These are phyloP conservation scores for Eustalomyia histrio DNA, from an alignment of 2,888 invertebrate genomes.

Conservation along the genomic window DNA sequence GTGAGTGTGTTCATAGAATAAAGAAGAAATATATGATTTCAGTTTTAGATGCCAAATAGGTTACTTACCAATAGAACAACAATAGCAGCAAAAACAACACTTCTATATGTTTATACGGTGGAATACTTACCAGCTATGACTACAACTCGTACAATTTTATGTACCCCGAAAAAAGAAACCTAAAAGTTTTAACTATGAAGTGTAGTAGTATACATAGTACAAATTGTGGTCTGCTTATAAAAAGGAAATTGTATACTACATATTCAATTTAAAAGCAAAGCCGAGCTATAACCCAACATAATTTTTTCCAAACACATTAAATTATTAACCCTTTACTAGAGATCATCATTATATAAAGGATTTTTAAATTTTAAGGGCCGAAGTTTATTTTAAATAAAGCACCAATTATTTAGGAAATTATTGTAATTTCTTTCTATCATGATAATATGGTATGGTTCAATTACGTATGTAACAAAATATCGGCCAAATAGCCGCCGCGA, in stretches of 20 bases:
- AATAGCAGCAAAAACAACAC: conserved; percentile 38
- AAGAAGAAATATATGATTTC: conserved; percentile 56
- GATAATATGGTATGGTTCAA: too few relatives aligned
- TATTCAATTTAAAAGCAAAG: conserved; percentile 43
- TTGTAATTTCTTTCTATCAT: too few relatives aligned
- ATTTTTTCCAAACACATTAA: too few relatives aligned
- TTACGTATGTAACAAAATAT: too few relatives aligned
- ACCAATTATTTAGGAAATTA: too few relatives aligned
- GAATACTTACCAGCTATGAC: conserved; percentile 12
- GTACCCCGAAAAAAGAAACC: conserved; percentile 30
- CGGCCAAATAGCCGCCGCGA: too few relatives aligned
- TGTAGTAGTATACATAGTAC: conserved; percentile 13
- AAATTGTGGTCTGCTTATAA: conserved; percentile 45
- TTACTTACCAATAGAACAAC: conserved; percentile 61
- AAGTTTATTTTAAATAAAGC: too few relatives aligned
- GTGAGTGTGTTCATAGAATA: conserved; percentile 45
- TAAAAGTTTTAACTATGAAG: conserved; percentile 44
- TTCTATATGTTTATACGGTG: conserved; percentile 1
- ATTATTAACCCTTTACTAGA: too few relatives aligned
- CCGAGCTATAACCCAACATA: conserved; percentile 17
- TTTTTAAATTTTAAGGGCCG: too few relatives aligned
- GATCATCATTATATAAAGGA: too few relatives aligned
- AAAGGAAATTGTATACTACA: conserved; percentile 38
- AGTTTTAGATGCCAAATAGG: conserved; percentile 62
- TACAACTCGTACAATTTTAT: conserved; percentile 40